These are phyloP conservation scores for Poliocrania exsul DNA, from an alignment of 2,797 vertebrate genomes.

Conservation along the genomic window DNA sequence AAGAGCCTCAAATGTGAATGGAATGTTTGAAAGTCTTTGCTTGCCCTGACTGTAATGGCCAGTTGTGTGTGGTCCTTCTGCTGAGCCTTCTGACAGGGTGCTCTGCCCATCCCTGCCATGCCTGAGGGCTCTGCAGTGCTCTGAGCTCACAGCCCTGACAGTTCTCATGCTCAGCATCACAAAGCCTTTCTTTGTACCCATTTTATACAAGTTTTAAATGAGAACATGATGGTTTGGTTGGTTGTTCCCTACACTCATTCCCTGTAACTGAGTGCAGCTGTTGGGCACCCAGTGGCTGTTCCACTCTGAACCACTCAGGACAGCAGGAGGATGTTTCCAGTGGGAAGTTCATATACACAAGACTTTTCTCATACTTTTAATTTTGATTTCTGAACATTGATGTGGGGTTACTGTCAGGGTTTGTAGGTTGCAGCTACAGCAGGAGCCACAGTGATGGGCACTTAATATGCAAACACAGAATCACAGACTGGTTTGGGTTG, in stretches of 20 bases:
- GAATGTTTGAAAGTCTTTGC: not conserved
- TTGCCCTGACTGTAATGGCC: not conserved
- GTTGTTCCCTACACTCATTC: not conserved
- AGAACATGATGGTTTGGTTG: not conserved
- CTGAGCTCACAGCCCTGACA: not conserved
- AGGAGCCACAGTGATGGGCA: not conserved
- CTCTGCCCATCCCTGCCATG: not conserved
- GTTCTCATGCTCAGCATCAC: not conserved
- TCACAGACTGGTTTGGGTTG: not conserved
- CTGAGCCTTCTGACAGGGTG: not conserved
- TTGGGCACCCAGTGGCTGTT: not conserved
- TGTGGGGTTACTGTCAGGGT: not conserved
- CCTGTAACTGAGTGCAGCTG: not conserved
- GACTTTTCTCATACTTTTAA: not conserved
- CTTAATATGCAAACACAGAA: not conserved
- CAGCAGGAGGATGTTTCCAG: not conserved
- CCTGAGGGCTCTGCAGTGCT: not conserved
- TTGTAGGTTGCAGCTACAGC: not conserved
- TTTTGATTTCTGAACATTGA: not conserved
- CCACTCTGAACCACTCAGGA: not conserved
- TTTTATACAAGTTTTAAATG: not conserved
- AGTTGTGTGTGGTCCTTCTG: accelerated
- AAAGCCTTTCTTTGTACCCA: not conserved
- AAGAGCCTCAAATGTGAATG: not conserved
- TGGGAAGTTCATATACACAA: not conserved